phyloP scores from a whole-genome alignment of 2,113 vertebrate genomes.

The Seriola quinqueradiata region DNA sequence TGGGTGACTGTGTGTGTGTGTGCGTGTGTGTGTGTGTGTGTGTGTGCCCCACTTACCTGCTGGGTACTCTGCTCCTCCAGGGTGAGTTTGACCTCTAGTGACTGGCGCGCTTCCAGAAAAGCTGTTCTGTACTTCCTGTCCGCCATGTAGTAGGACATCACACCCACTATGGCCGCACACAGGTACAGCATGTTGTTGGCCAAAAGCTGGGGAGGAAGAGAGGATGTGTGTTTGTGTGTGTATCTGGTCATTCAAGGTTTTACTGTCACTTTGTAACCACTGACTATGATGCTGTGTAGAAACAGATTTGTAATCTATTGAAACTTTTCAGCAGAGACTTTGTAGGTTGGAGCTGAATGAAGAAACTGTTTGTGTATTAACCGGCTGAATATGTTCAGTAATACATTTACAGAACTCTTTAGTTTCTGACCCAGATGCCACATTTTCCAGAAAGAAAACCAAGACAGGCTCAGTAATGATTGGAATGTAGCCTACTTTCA shows the following conservation, averaged over 20 bases:
- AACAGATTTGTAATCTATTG: neutral
- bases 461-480: neutral
- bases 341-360: neutral
- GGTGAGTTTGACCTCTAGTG: constrained; percentile 95
- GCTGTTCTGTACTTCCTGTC: constrained; percentile 96
- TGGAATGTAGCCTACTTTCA: neutral
- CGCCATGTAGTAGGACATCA: constrained; percentile 95
- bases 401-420: neutral
- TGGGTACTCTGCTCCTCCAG: constrained; percentile 96
- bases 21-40: constrained; percentile 9
- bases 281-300: neutral
- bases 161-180: constrained; percentile 88
- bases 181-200: constrained; percentile 93
- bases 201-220: constrained; percentile 84
- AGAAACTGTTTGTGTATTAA: neutral
- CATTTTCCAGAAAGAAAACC: neutral
- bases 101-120: constrained; percentile 95
- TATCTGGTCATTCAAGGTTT: neutral
- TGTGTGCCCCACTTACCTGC: constrained; percentile 84
- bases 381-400: neutral
- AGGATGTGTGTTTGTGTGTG: neutral
- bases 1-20: constrained; percentile 1
- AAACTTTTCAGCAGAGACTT: neutral
- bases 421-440: neutral
- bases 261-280: too few relatives aligned